Percentiles rank a stretch among this genome's conserved stretches.
phyloP scores from a whole-genome alignment of 2,113 vertebrate genomes.

The Deroptyus accipitrinus region DNA sequence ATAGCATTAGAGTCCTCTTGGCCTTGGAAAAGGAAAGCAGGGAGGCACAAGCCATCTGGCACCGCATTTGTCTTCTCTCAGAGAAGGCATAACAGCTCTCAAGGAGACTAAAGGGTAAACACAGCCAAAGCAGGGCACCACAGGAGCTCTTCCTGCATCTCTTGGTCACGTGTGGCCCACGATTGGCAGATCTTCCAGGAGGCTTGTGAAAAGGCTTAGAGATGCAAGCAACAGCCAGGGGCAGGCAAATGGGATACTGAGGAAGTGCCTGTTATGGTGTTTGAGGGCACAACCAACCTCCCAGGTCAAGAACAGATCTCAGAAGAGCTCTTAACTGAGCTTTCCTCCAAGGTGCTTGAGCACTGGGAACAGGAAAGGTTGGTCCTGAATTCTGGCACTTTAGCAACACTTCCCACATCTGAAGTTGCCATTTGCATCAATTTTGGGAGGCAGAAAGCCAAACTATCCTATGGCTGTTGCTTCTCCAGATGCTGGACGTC shows the following conservation, averaged over 20 bases:
- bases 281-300: neutral
- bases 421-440: neutral
- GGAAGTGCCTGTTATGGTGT: accelerated
- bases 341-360: neutral
- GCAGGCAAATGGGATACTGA: neutral
- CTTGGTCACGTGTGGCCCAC: neutral
- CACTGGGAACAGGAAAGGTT: neutral
- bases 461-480: neutral
- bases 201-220: neutral
- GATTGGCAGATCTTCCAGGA: neutral
- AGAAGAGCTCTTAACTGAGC: neutral
- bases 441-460: neutral
- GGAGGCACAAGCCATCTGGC: neutral
- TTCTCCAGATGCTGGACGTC: neutral
- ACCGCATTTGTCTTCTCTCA: neutral
- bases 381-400: neutral
- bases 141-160: neutral
- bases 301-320: accelerated
- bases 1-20: neutral
- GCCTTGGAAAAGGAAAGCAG: constrained; percentile 1
- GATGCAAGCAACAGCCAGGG: neutral
- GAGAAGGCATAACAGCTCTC: neutral
- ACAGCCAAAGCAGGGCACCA: neutral
- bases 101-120: neutral
- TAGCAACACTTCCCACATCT: neutral